Evolutionary conservation across 2,113 vertebrate genomes (phyloP).

Genomic region (Pleuronectes platessa): DNA sequence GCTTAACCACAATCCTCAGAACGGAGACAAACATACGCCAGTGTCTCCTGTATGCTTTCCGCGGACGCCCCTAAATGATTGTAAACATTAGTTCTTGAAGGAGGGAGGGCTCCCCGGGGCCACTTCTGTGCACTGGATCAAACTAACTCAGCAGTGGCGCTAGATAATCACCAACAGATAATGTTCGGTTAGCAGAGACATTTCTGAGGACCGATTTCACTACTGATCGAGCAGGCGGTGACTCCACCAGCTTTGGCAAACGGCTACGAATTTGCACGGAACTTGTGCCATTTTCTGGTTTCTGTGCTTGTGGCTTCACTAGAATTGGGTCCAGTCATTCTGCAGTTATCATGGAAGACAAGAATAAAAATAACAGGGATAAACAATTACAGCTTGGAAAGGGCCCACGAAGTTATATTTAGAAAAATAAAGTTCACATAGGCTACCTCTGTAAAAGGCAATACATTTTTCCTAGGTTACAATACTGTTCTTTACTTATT

Average conservation of each 20-base stretch:
- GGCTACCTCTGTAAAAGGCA: no score
- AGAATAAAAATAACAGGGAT: neutral
- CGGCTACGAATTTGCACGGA: conserved; percentile 17
- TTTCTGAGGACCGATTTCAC: conserved; percentile 66
- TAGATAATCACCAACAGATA: conserved; percentile 72
- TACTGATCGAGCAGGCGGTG: conserved; percentile 30
- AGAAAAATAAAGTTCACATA: no score
- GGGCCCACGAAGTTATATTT: conserved; percentile 2
- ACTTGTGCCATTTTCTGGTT: neutral
- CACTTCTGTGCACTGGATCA: conserved; percentile 66
- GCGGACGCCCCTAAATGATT: conserved; percentile 75
- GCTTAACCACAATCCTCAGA: conserved; percentile 79
- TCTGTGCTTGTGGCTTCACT: conserved; percentile 32
- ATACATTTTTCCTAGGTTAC: no score
- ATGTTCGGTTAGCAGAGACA: conserved; percentile 68
- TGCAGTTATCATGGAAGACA: neutral
- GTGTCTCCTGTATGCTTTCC: conserved; percentile 77
- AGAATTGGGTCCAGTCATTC: conserved; percentile 26
- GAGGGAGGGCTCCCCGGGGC: conserved; percentile 54
- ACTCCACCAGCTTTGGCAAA: conserved; percentile 36
- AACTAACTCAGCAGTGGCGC: conserved; percentile 66
- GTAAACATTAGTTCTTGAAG: conserved; percentile 81
- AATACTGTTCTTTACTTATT: no score
- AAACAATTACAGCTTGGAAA: conserved; percentile 21
- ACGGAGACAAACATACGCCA: conserved; percentile 77